phyloP scores from a whole-genome alignment of 2,113 vertebrate genomes.

The Dicaeum eximium region DNA sequence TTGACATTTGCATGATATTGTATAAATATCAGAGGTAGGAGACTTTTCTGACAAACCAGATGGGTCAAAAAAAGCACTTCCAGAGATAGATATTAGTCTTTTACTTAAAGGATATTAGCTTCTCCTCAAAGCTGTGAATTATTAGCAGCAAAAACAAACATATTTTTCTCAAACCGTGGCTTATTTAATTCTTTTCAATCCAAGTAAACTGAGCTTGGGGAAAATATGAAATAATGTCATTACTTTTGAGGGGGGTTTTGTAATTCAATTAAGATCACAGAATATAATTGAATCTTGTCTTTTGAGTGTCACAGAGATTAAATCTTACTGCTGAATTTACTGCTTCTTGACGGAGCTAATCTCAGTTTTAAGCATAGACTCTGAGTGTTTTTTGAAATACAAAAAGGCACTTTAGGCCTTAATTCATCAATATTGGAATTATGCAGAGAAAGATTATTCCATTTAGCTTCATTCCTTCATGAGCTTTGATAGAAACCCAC shows the following conservation, averaged over 20 bases:
- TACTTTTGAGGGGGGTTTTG: conserved; percentile 32
- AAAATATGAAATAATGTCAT: conserved; percentile 70
- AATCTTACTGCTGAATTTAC: conserved; percentile 65
- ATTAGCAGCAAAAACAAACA: conserved; percentile 74
- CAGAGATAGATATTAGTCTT: conserved; percentile 69
- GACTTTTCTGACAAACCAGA: conserved; percentile 83
- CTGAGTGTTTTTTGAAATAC: conserved; percentile 44
- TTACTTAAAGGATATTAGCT: conserved; percentile 75
- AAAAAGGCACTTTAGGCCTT: conserved; percentile 31
- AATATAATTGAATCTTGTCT: conserved; percentile 69
- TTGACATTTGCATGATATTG: conserved; percentile 99
- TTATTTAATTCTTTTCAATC: conserved; percentile 60
- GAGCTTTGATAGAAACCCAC: conserved; percentile 20
- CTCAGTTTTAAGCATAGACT: conserved; percentile 36
- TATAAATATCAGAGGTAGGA: conserved; percentile 91
- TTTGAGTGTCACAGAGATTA: conserved; percentile 64
- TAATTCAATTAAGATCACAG: conserved; percentile 70
- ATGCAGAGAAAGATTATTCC: background rate
- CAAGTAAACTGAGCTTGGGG: conserved; percentile 21
- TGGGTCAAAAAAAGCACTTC: conserved; percentile 74
- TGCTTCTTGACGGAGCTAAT: conserved; percentile 59
- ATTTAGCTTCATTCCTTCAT: conserved; percentile 43
- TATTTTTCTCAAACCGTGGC: conserved; percentile 53
- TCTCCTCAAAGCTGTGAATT: conserved; percentile 69
- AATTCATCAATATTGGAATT: conserved; percentile 54